Evolutionary conservation across 1,140 invertebrate genomes (phyloP).

Genomic region (Euwallacea fornicatus): DNA sequence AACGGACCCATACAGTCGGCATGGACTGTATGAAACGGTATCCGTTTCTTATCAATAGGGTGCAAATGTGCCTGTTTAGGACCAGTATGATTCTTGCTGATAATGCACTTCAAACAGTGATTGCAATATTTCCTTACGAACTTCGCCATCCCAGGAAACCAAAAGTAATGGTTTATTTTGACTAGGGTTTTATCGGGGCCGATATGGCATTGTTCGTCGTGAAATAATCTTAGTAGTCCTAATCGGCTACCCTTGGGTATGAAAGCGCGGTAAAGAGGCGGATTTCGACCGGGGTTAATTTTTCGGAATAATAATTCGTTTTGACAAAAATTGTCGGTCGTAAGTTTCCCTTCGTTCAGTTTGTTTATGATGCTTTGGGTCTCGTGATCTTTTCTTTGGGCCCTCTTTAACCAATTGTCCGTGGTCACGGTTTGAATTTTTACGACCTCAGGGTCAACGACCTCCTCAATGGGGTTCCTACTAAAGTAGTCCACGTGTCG

Average conservation of each 20-base stretch:
- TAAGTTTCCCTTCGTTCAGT: not conserved
- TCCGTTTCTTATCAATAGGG: too few species aligned
- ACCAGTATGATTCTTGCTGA: too few species aligned
- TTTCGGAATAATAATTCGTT: not conserved
- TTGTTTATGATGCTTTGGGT: not conserved
- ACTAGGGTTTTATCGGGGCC: slow-evolving; percentile 29
- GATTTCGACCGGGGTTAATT: not conserved
- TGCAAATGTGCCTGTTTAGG: too few species aligned
- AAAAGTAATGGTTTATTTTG: too few species aligned
- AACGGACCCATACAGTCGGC: too few species aligned
- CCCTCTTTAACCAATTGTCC: slow-evolving; percentile 8
- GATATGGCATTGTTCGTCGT: slow-evolving; percentile 23
- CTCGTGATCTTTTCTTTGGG: slow-evolving; percentile 24
- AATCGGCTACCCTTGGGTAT: slow-evolving; percentile 22
- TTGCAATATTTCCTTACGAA: slow-evolving; percentile 27
- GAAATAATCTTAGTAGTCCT: too few species aligned
- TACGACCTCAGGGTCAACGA: too few species aligned
- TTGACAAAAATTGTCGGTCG: not conserved
- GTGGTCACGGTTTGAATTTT: not conserved
- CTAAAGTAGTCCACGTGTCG: slow-evolving; percentile 25
- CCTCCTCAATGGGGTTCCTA: slow-evolving; percentile 8
- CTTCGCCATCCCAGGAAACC: slow-evolving; percentile 23
- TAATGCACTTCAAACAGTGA: slow-evolving; percentile 25
- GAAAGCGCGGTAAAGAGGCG: slow-evolving; percentile 6
- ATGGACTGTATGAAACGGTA: too few species aligned